Conservation (phyloP, 2,113 vertebrate species). For the Notiomystis cincta region DNA sequence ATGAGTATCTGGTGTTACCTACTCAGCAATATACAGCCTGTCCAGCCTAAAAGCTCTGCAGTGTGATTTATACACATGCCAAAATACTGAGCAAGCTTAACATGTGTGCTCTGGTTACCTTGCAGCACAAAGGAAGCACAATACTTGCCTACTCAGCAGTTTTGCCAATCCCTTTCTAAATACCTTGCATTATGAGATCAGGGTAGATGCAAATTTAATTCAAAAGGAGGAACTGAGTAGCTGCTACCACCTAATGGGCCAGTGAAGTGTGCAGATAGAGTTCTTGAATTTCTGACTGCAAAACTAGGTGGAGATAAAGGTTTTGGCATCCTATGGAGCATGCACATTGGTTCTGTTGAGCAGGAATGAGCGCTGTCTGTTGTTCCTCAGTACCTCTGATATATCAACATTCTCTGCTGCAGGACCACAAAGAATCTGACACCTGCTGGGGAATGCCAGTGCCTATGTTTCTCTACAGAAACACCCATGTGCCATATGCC, state of each 20-base stretch:
- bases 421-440: not conserved
- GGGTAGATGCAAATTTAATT: not conserved
- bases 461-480: accelerated
- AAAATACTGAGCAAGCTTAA: not conserved
- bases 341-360: accelerated
- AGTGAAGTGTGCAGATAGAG: not conserved
- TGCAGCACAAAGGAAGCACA: not conserved
- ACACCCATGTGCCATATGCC: not conserved
- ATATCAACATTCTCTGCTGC: not conserved
- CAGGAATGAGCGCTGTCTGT: not conserved
- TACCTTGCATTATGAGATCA: not conserved
- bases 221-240: not conserved
- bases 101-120: not conserved
- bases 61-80: not conserved
- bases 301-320: not conserved
- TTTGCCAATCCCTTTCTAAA: not conserved
- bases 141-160: not conserved
- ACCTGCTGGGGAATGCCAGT: not conserved
- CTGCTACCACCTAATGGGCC: not conserved
- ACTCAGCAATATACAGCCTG: not conserved
- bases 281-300: not conserved
- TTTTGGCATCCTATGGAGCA: not conserved
- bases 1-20: not conserved
- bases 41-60: not conserved
- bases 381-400: not conserved